Evolutionary conservation across 2,888 invertebrate genomes (phyloP), one percentile per base, ranked within the genome.

Genomic region (Lamellibrachia satsuma): DNA sequence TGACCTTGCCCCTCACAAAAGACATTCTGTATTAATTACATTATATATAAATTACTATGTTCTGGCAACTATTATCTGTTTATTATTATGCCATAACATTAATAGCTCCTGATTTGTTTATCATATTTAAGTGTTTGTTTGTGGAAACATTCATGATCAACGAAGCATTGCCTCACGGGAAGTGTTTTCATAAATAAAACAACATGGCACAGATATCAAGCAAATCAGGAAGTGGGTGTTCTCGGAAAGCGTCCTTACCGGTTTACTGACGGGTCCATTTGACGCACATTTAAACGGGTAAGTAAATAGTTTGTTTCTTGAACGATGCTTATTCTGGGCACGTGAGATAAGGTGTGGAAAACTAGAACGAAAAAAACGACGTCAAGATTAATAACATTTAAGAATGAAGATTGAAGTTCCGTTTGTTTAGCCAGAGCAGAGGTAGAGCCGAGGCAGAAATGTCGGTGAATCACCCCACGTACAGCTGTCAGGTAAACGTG

Each of bases 191-290:
- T 75, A 75, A 75, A 75, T 75, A 75, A 75, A 75, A 22, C 75
- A 75, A 75, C 75, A 75, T 75, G 75, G 75, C 75, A 75, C 75
- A n/a, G 75, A 75, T 75, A 75, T 75, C 75, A 22, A 75, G 75
- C 75, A 75, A 75, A 75, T 75, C 75, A 75, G 75, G 75, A 75
- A 75, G 75, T 75, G 15, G 15, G 22, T 75, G 15, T 22, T 75
- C 15, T 75, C 75, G 75, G 75, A 75, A 75, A 15, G 75, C 75
- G 75, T 75, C 15, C 75, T 11, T 75, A 75, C 75, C 75, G 22
- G 15, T 75, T 75, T n/a, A 22, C 75, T 22, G 75, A 75, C 15
- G 75, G 75, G 75, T 15, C 75, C 75, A 75, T 75, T 6, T 75
- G 22, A 75, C 75, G n/a, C 75, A 75, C 75, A 75, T 75, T 75